Percentiles rank a stretch among this genome's conserved stretches.
phyloP scores from a whole-genome alignment of 2,888 invertebrate species.

The Tenodera sinensis region DNA sequence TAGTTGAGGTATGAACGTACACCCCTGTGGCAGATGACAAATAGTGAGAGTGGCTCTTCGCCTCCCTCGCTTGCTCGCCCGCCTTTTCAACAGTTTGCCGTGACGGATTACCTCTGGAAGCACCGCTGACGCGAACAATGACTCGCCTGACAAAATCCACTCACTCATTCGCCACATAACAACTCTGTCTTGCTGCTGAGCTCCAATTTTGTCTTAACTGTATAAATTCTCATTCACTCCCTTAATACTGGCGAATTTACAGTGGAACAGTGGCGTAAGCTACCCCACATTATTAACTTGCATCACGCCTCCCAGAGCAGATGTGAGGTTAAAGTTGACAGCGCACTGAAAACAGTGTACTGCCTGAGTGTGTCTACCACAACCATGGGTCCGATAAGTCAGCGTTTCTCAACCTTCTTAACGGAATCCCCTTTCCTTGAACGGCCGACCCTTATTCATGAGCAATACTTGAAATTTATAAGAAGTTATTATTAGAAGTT shows the following conservation, averaged over 20 bases:
- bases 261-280: background rate
- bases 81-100: background rate
- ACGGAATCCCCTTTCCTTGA: too few species aligned
- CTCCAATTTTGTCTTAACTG: background rate
- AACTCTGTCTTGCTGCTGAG: background rate
- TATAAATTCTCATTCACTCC: background rate
- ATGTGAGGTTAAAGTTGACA: too few species aligned
- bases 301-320: too few species aligned
- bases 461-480: too few species aligned
- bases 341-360: too few species aligned
- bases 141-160: slow-evolving; percentile 21
- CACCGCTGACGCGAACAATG: slow-evolving; percentile 20
- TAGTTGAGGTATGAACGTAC: too few species aligned
- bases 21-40: background rate
- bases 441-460: too few species aligned
- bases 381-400: too few species aligned
- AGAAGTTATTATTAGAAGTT: too few species aligned
- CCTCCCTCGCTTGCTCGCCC: background rate
- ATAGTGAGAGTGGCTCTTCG: background rate
- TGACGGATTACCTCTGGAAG: slow-evolving; percentile 21
- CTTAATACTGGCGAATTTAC: background rate
- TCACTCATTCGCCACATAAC: slow-evolving; percentile 9
- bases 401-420: too few species aligned
- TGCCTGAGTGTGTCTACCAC: too few species aligned
- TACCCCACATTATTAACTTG: too few species aligned